These are phyloP conservation scores for Caenorhabditis angaria DNA, from an alignment of 2,888 invertebrate genomes.

Conservation along the genomic window DNA sequence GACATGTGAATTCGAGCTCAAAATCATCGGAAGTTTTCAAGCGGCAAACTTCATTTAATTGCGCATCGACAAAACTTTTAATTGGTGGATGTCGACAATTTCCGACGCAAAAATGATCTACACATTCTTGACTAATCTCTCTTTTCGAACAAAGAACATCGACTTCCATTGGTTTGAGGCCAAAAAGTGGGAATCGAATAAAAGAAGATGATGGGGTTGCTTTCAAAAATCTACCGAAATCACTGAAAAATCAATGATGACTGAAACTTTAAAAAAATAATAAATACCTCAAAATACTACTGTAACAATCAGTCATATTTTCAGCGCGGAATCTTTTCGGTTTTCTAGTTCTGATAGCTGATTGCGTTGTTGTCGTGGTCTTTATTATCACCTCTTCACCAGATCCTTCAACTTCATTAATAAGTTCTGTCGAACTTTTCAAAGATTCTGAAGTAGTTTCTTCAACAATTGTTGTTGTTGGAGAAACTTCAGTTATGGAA, in stretches of 20 bases:
- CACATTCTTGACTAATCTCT: slow-evolving; percentile 31
- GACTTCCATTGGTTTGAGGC: slow-evolving; percentile 39
- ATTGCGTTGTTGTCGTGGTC: not conserved
- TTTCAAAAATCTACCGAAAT: slow-evolving; percentile 37
- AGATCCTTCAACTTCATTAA: not conserved
- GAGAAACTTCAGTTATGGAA: not conserved
- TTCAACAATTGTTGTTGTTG: not conserved
- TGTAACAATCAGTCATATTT: slow-evolving; percentile 42
- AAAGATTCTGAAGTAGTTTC: not conserved
- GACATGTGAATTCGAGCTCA: slow-evolving; percentile 32
- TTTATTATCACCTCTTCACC: not conserved
- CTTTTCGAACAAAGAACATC: slow-evolving; percentile 38
- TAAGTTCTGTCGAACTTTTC: no score
- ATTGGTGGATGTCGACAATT: slow-evolving; percentile 38
- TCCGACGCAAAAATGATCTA: slow-evolving; percentile 31
- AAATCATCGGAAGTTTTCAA: slow-evolving; percentile 22
- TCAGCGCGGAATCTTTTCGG: slow-evolving; percentile 18
- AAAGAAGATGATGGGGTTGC: slow-evolving; percentile 34
- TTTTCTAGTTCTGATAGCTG: not conserved
- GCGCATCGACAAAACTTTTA: slow-evolving; percentile 42
- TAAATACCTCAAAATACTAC: slow-evolving; percentile 30
- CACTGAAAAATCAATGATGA: slow-evolving; percentile 13
- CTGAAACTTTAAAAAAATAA: not conserved
- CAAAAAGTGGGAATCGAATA: slow-evolving; percentile 37
- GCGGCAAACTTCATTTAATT: slow-evolving; percentile 25